Conservation (phyloP, 2,888 invertebrate genomes). For the Latrodectus elegans region DNA sequence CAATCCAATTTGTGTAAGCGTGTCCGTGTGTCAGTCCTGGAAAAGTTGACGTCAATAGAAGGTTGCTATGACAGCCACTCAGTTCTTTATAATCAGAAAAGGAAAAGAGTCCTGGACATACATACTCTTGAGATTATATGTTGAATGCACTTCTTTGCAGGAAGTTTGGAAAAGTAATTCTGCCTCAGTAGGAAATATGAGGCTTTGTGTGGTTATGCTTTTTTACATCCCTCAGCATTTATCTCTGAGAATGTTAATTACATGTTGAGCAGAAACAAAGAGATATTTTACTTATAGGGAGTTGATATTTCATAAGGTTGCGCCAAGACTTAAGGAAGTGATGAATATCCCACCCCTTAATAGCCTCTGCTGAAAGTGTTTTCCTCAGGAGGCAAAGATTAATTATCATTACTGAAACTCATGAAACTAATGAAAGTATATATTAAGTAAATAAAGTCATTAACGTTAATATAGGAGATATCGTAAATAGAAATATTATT, state of each 20-base stretch:
- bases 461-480: too few relatives aligned
- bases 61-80: conserved; percentile 61
- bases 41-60: conserved; percentile 53
- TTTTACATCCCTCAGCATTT: not conserved
- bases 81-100: conserved; percentile 27
- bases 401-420: too few relatives aligned
- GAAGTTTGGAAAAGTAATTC: conserved; percentile 10
- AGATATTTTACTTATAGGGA: not conserved
- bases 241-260: not conserved
- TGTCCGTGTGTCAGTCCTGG: conserved; percentile 45
- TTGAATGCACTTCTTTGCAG: conserved; percentile 36
- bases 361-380: too few relatives aligned
- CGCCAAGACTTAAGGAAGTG: conserved; percentile 72
- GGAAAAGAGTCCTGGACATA: not conserved
- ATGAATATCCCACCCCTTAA: too few relatives aligned
- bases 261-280: not conserved
- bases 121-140: conserved; percentile 19
- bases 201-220: not conserved
- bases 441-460: too few relatives aligned
- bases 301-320: not conserved
- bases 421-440: too few relatives aligned
- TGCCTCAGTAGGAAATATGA: not conserved
- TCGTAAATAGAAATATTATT: too few relatives aligned
- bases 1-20: conserved; percentile 65
- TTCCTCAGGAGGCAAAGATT: too few relatives aligned